Conservation (phyloP, 2,113 vertebrate species). For the Zootoca vivipara region DNA sequence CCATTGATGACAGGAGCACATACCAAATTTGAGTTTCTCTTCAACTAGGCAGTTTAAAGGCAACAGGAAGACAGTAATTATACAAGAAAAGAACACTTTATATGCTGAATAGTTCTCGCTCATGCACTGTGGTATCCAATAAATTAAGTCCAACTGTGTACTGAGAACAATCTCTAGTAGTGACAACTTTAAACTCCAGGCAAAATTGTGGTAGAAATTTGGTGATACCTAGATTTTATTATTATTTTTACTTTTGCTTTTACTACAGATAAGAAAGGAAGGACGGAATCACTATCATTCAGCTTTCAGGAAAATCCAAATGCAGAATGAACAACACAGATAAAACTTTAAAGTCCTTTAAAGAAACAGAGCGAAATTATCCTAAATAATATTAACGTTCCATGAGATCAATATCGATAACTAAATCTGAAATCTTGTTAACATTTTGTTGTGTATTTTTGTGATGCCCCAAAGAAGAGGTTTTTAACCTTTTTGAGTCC, state of each 20-base stretch:
- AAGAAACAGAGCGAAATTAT: background rate
- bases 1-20: constrained; percentile 20
- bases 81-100: background rate
- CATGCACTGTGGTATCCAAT: background rate
- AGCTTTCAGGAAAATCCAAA: background rate
- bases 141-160: background rate
- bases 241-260: background rate
- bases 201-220: background rate
- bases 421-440: background rate
- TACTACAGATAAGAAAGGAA: background rate
- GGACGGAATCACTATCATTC: background rate
- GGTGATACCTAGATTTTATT: background rate
- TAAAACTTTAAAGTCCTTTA: background rate
- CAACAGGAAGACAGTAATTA: background rate
- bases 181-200: background rate
- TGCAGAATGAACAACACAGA: background rate
- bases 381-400: background rate
- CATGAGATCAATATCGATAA: background rate
- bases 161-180: background rate
- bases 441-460: background rate
- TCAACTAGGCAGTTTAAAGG: constrained; percentile 7
- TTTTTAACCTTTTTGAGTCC: background rate
- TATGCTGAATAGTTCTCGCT: background rate
- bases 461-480: background rate
- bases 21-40: constrained; percentile 14